phyloP scores from a whole-genome alignment of 2,113 vertebrate genomes.

The Aegithalos caudatus region DNA sequence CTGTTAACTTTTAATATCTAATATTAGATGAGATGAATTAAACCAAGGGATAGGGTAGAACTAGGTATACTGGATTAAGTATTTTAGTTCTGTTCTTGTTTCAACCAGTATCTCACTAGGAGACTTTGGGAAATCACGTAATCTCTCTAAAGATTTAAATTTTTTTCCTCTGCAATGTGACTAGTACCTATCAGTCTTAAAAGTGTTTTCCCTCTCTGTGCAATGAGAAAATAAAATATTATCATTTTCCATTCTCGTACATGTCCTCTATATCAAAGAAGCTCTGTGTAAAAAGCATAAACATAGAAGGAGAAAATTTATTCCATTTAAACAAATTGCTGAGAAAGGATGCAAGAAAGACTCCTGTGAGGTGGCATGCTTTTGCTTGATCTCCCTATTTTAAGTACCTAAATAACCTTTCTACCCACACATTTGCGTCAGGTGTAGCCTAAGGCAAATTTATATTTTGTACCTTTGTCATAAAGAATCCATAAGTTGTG shows the following conservation, averaged over 20 bases:
- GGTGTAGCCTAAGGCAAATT: not conserved
- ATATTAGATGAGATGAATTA: not conserved
- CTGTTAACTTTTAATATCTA: not conserved
- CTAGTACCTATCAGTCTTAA: not conserved
- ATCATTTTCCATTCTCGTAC: not conserved
- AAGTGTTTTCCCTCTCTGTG: not conserved
- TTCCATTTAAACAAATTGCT: not conserved
- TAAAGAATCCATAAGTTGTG: not conserved
- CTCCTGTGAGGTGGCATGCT: not conserved
- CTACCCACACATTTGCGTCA: not conserved
- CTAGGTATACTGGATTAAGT: not conserved
- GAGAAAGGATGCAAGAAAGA: not conserved
- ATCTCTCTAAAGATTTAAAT: not conserved
- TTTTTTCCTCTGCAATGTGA: not conserved
- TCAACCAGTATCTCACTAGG: not conserved
- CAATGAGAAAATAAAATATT: not conserved
- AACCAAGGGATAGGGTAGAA: not conserved
- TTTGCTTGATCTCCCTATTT: not conserved
- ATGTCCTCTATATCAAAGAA: not conserved
- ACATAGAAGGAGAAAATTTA: not conserved
- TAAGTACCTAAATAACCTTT: not conserved
- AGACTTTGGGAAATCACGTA: slow-evolving; percentile 2
- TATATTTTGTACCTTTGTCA: not conserved
- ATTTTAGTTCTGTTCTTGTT: not conserved
- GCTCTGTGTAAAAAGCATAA: not conserved